Evolutionary conservation across 1,140 invertebrate species (phyloP), one percentile per base, ranked within the genome.

Genomic region (Babylonia areolata): DNA sequence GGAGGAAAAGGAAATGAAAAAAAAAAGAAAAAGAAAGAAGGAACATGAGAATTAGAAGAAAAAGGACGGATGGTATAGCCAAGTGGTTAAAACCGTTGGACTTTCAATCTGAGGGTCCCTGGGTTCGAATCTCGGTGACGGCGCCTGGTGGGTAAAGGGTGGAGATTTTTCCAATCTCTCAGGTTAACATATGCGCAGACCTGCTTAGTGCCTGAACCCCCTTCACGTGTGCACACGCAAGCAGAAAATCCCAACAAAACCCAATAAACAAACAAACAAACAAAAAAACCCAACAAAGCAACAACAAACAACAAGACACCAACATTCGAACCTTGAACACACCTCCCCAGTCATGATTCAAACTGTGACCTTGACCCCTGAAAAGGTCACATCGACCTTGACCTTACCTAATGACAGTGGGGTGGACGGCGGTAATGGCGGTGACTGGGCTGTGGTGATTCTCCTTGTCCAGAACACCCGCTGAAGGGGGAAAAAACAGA

Each of bases 401-500:
- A 78, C 40, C 85, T 88, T 84, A 89, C 87, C 87, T 78, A 64
- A 87, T 40, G 15, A 89, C 40, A 12, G 28, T 35, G 28, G 86
- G 84, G 54, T 85, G 81, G 17, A 91, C 89, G 58, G 91, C 90
- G 77, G 81, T 86, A 15, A 94, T 90, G 3, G 90, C 86, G 2
- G 88, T 88, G 5, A 94, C 90, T 77, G 92, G 90, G 87, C 93
- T 93, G 46, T 93, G 90, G 77, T 94, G 93, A 75, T 93, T 93
- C 28, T 93, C 92, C 81, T 89, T 86, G 46, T 91, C 90, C 37
- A 90, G 37, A 28, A 93, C 87, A 46, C 91, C 90, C 84, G 92
- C 92, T 92, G 89, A 31, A 88, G 89, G 85, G 75, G 31, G 64
- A 9, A 2, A 51, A 51, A 51, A 51, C 0, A 51, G 17, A 0